Base-by-base conservation (phyloP, 2,113 vertebrate species). In the Helogale parvula region DNA sequence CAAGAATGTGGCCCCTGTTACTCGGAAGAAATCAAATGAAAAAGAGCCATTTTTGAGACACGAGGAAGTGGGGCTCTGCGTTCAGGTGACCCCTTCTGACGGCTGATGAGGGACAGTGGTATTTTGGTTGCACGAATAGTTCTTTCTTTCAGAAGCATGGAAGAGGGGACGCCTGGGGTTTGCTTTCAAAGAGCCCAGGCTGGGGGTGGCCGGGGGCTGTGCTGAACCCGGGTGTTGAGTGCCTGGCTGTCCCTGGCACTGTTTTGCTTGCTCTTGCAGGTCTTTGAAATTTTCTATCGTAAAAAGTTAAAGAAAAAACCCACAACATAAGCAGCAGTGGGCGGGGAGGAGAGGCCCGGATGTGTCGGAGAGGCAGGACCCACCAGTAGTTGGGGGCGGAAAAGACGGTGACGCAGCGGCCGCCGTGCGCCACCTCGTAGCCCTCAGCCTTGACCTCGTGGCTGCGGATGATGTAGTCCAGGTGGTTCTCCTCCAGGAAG, bases 331-430 rank as follows among this genome's bases (percentile, higher is more conserved):
- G 33, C 33, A 3, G 14, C 65, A 29, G 21, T 66, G 68, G 60
- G 54, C n/a, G 5, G 27, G 29, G 29, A 16, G 13, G 29, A 60
- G 45, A 33, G 9, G 41, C 47, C 54, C 0, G 0, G 85, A 1
- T 1, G 45, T 35, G 27, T 0, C 17, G 3, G 0, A 0, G 2
- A 0, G 0, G 8, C 1, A 25, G 31, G 23, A 94, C 99, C 31
- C 97, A 99, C 99, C 99, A 99, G 99, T 99, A 99, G 99, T 99
- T 99, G 98, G 99, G 99, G 50, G 99, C 99, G 0, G 99, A 99
- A 98, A 99, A 99, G 97, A 99, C 99, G 0, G 99, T 99, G 99
- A 99, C 99, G 54, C 99, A 99, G 97, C 99, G 99, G 98, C 99
- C 99, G 4, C 99, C 99, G 83, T 99, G 99, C 23, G 99, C 99